Conservation (phyloP, 2,113 vertebrate species). For the Nothoprocta perdicaria region DNA sequence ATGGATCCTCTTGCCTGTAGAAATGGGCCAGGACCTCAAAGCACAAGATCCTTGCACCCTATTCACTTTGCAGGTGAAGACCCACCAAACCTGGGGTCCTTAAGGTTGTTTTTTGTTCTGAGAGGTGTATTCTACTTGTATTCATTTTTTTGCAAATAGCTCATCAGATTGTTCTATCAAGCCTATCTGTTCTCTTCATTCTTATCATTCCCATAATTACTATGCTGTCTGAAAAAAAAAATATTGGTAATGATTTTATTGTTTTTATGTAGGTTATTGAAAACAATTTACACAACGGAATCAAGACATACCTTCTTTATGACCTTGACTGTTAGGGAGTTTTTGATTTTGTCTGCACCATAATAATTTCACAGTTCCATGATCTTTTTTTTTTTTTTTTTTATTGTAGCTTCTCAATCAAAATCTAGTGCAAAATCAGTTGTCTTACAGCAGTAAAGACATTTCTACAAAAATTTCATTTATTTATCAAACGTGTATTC, state of each 20-base stretch:
- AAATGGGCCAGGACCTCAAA: background rate
- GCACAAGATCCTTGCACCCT: background rate
- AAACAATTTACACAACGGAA: background rate
- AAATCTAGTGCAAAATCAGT: background rate
- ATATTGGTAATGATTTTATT: background rate
- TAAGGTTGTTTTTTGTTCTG: background rate
- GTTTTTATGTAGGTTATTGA: background rate
- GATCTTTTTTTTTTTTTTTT: background rate
- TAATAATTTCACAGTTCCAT: background rate
- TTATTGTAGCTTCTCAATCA: background rate
- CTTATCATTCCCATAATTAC: background rate
- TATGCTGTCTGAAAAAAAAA: background rate
- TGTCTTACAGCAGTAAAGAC: background rate
- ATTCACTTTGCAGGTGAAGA: background rate
- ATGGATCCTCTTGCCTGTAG: background rate
- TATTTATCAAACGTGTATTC: background rate
- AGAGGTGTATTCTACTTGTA: background rate
- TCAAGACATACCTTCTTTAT: background rate
- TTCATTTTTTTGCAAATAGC: background rate
- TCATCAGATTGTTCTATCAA: background rate
- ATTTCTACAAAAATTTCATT: background rate
- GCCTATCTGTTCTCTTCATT: background rate
- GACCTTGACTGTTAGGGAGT: background rate
- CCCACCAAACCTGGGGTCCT: accelerated
- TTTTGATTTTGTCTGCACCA: background rate